phyloP scores from a whole-genome alignment of 2,113 vertebrate genomes.

The rat (Rattus norvegicus) region GRCr8 NC_086022.1:52199001-52199500 shows the following conservation, averaged over 20 bases:
- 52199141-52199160: constrained; percentile 75
- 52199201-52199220: constrained; percentile 79
- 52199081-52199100: constrained; percentile 62
- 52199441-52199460: constrained; percentile 4
- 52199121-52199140: constrained; percentile 68
- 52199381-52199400: constrained; percentile 21
- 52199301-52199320: constrained; percentile 76
- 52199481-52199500: background rate
- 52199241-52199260: constrained; percentile 79
- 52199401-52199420: constrained; percentile 18
- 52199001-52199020: constrained; percentile 49
- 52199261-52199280: constrained; percentile 75
- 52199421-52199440: background rate
- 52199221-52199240: constrained; percentile 78
- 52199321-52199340: constrained; percentile 76
- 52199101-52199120: constrained; percentile 49
- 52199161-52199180: constrained; percentile 61
- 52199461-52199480: background rate
- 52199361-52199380: constrained; percentile 62
- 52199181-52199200: constrained; percentile 72
- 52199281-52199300: constrained; percentile 69
- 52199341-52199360: constrained; percentile 69
- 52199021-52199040: constrained; percentile 32
- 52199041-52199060: constrained; percentile 47
- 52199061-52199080: constrained; percentile 69